Evolutionary conservation across 2,888 invertebrate species (phyloP), one percentile per base, ranked within the genome.

Genomic region (Drosophila borealis): DNA sequence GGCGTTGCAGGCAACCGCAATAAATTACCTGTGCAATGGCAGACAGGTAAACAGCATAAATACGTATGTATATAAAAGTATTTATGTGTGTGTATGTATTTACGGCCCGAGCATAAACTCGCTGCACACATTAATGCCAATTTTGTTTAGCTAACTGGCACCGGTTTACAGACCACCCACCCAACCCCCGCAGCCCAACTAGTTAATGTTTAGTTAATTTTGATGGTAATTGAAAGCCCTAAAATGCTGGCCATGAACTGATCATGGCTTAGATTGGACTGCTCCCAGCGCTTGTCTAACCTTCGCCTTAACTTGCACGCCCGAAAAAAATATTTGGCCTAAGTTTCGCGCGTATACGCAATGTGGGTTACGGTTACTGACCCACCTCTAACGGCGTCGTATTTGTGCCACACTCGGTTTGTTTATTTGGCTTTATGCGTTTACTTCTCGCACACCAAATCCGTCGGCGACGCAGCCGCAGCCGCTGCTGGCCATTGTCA

Each of bases 361-460:
- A 76, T 64, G 55, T 76, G 74, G 76, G 76, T 78, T 78, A 76
- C 76, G 80, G 76, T 78, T 69, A 78, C 65, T 78, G 80, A 78
- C 78, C 78, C 78, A 75, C 68, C 77, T 29, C 8, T 75, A 79
- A 66, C 45, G 41, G 54, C 66, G 39, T 51, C 50, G 42, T 63
- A 68, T 79, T 67, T 71, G 67, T 78, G 78, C 80, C 78, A 78
- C 68, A 72, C 68, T 65, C 51, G 14, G 78, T 33, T 44, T 51
- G 55, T 56, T 29, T 46, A 48, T 65, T 48, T 60, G 70, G 48
- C 39, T 62, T 63, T 72, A 60, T 57, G 63, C 39, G 50, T 69
- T 46, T 71, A 59, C 78, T 64, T 76, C 57, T 70, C 69, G 46
- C 25, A 44, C 67, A 78, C 70, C 78, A 85, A 86, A 78, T 80